phyloP scores from a whole-genome alignment of 2,113 vertebrate genomes.

The Neogale vison region DNA sequence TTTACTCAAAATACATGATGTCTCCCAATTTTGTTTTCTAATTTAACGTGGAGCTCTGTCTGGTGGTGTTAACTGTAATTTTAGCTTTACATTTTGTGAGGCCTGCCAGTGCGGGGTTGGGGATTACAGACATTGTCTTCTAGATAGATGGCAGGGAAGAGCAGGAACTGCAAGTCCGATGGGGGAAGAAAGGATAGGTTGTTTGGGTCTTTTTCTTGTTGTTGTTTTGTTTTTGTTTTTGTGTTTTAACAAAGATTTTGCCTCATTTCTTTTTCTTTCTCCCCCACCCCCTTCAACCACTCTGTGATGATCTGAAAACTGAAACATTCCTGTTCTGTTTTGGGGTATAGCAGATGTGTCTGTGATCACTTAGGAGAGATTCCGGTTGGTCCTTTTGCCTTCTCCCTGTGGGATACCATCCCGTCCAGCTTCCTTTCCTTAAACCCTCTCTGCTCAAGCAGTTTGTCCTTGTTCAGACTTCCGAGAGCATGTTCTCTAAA shows the following conservation, averaged over 20 bases:
- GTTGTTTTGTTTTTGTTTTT: neutral
- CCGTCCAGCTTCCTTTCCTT: neutral
- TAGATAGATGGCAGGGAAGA: neutral
- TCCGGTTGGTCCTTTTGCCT: neutral
- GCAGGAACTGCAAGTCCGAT: fast-evolving
- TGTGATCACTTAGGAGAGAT: too few species aligned
- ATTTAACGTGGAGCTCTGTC: neutral
- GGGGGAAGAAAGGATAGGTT: neutral
- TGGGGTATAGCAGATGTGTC: neutral
- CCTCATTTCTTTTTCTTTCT: neutral
- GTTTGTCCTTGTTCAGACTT: neutral
- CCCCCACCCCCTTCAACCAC: neutral
- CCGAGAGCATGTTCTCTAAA: neutral
- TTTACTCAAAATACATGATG: slow-evolving; percentile 50
- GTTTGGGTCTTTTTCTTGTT: neutral
- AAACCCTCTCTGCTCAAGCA: neutral
- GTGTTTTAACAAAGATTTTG: neutral
- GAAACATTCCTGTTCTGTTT: neutral
- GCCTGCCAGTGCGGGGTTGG: neutral
- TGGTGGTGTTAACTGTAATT: neutral
- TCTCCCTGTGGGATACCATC: fast-evolving
- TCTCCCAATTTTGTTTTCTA: slow-evolving; percentile 40
- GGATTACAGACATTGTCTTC: neutral
- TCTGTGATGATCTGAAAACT: neutral
- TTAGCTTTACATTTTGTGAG: neutral